A percentile compares a stretch with the other conserved stretches of the same genome.
Conservation (phyloP, 2,797 vertebrate species). For the Stomatorhinus walkeri region DNA sequence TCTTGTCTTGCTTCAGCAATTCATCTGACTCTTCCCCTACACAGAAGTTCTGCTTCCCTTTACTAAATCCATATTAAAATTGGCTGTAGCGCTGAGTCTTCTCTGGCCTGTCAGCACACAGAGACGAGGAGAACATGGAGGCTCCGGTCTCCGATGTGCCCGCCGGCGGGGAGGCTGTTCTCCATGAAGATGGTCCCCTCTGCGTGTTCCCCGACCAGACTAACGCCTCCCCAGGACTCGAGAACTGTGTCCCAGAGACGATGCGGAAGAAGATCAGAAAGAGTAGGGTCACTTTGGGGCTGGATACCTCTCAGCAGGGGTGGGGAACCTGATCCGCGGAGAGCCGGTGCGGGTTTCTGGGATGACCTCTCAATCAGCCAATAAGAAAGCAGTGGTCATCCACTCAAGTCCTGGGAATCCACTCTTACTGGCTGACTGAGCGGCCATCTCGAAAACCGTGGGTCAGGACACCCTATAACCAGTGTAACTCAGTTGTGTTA, state of each 20-base stretch:
- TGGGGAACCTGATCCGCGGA: neutral
- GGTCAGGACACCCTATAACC: neutral
- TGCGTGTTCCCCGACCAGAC: constrained; percentile 43
- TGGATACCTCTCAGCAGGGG: neutral
- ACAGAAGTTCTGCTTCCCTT: neutral
- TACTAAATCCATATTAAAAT: neutral
- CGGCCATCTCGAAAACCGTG: neutral
- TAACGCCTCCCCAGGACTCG: constrained; percentile 11
- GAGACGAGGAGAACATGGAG: neutral
- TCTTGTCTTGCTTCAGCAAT: neutral
- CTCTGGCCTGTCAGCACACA: neutral
- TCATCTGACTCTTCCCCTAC: neutral
- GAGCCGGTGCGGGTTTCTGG: neutral
- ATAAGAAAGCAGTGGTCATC: neutral
- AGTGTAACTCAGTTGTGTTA: neutral
- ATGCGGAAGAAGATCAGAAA: constrained; percentile 40
- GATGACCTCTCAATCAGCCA: neutral
- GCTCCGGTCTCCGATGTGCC: neutral
- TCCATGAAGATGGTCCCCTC: constrained; percentile 51
- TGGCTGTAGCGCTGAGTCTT: neutral
- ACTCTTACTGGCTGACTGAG: neutral
- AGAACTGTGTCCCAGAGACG: constrained; percentile 34
- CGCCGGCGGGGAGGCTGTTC: constrained; percentile 50
- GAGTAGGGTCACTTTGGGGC: constrained; percentile 37
- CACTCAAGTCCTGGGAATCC: neutral